Conservation (phyloP, 2,888 invertebrate genomes). For the Diogma glabrata region DNA sequence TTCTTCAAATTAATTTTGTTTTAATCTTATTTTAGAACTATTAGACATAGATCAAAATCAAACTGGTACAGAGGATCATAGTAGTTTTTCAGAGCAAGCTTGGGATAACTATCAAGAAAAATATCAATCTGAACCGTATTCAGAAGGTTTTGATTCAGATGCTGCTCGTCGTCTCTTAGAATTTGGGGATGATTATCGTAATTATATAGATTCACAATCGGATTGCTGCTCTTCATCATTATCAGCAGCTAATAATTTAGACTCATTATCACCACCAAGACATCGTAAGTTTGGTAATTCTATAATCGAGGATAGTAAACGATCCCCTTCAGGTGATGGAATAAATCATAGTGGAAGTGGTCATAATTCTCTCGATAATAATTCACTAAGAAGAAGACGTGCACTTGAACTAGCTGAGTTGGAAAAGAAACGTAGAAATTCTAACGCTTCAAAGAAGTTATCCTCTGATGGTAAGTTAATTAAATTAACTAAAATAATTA, state of each 20-base stretch:
- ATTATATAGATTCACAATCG: conserved; percentile 80
- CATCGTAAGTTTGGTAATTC: conserved; percentile 15
- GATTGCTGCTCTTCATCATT: conserved; percentile 72
- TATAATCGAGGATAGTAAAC: not conserved
- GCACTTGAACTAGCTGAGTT: conserved; percentile 25
- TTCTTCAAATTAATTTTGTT: not conserved
- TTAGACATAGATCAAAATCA: conserved; percentile 40
- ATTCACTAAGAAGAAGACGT: conserved; percentile 24
- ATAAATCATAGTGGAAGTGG: not conserved
- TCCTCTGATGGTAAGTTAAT: conserved; percentile 14
- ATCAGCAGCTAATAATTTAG: conserved; percentile 48
- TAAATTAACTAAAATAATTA: not conserved
- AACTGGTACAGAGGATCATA: conserved; percentile 58
- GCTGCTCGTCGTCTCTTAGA: conserved; percentile 70
- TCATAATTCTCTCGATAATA: not conserved
- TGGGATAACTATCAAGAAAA: conserved; percentile 97
- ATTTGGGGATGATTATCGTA: conserved; percentile 83
- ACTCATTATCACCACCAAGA: conserved; percentile 38
- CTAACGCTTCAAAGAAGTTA: conserved; percentile 11
- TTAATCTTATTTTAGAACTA: conserved; percentile 10
- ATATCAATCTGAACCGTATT: conserved; percentile 83
- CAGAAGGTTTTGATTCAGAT: conserved; percentile 75
- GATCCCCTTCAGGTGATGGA: not conserved
- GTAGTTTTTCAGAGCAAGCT: conserved; percentile 80
- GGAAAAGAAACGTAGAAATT: conserved; percentile 8